These are phyloP conservation scores for Cyclargus thomasi DNA, from an alignment of 1,140 invertebrate genomes.

Conservation along the genomic window DNA sequence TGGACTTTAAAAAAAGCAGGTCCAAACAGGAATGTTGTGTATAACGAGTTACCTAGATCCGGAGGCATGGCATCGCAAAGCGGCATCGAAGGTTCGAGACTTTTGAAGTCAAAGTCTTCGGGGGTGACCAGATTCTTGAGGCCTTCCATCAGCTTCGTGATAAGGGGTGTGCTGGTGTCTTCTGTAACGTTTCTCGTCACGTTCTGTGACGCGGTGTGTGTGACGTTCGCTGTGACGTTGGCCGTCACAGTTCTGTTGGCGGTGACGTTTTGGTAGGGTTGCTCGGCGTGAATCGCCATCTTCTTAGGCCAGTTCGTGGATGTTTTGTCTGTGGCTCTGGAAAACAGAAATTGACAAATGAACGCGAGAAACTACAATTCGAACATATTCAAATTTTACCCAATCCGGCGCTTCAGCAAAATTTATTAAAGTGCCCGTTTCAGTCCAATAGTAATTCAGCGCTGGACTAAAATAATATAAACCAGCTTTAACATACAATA, in stretches of 20 bases:
- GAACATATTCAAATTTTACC: too few relatives aligned
- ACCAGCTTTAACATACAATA: too few relatives aligned
- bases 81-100: conserved; percentile 42
- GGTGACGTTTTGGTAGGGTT: conserved; percentile 25
- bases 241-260: conserved; percentile 23
- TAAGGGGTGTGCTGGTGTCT: conserved; percentile 40
- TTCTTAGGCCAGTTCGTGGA: conserved; percentile 40
- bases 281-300: conserved; percentile 26
- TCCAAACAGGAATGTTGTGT: too few relatives aligned
- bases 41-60: conserved; percentile 59
- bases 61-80: conserved; percentile 49
- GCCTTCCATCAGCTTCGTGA: conserved; percentile 50
- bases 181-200: conserved; percentile 36
- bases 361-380: too few relatives aligned
- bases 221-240: too few relatives aligned
- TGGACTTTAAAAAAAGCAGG: too few relatives aligned
- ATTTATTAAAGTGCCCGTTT: too few relatives aligned
- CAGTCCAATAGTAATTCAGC: too few relatives aligned
- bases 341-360: conserved; percentile 29
- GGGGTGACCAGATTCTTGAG: conserved; percentile 48
- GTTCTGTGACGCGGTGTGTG: conserved; percentile 23
- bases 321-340: conserved; percentile 41
- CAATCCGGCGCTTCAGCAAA: too few relatives aligned
- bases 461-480: too few relatives aligned
- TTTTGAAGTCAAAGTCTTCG: conserved; percentile 39